Conservation (phyloP, 2,888 invertebrate genomes). For the Athalia rosae region DNA sequence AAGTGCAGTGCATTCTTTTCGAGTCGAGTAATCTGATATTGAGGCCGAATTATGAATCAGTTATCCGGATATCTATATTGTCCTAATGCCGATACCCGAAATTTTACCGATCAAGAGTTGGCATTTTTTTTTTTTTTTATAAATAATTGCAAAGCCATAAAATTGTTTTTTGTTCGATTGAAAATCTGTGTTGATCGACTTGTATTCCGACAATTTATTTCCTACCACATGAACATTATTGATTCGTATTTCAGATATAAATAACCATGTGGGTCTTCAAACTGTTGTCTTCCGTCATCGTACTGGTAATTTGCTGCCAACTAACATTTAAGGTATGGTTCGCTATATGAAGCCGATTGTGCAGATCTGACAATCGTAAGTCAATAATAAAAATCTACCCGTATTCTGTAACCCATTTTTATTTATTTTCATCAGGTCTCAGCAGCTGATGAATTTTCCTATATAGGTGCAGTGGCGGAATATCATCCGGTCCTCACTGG, state of each 20-base stretch:
- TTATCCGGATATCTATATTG: too few relatives aligned
- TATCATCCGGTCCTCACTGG: constrained; percentile 73
- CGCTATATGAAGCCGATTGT: background rate
- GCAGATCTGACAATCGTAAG: background rate
- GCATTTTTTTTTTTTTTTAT: too few relatives aligned
- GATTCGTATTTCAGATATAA: background rate
- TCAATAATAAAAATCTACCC: background rate
- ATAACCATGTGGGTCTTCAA: constrained; percentile 6
- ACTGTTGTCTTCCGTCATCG: constrained; percentile 12
- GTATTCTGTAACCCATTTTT: background rate
- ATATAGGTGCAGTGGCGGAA: constrained; percentile 81
- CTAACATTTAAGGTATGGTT: constrained; percentile 9
- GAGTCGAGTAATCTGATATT: too few relatives aligned
- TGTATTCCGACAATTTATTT: background rate
- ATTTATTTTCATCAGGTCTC: constrained; percentile 4
- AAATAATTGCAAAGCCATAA: too few relatives aligned
- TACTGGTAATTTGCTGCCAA: background rate
- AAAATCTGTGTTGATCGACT: too few relatives aligned
- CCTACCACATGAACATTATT: background rate
- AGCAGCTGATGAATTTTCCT: constrained; percentile 59
- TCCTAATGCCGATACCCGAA: too few relatives aligned
- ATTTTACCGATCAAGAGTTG: too few relatives aligned
- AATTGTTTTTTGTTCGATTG: too few relatives aligned
- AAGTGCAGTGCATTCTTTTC: too few relatives aligned
- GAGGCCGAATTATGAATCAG: too few relatives aligned